Conservation (phyloP, 2,888 invertebrate genomes). For the Holacanthella duospinosa region DNA sequence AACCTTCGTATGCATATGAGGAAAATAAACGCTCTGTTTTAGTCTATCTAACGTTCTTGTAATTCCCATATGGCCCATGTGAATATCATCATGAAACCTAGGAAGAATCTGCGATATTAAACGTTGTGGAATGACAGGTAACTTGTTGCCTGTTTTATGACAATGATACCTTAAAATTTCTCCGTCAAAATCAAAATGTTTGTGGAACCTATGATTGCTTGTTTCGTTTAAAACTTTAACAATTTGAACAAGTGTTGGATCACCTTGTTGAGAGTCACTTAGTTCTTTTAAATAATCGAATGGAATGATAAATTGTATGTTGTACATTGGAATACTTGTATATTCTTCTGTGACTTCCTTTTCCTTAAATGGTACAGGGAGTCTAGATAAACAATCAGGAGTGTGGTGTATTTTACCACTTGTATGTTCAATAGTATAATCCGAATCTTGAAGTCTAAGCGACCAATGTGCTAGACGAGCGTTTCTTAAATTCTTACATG, state of each 20-base stretch:
- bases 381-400: background rate
- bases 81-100: slow-evolving; percentile 21
- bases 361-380: background rate
- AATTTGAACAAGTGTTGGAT: background rate
- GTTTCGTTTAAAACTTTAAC: background rate
- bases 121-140: background rate
- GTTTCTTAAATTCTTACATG: background rate
- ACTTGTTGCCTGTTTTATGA: background rate
- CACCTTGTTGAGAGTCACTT: background rate
- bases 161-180: background rate
- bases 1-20: slow-evolving; percentile 7
- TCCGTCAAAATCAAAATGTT: background rate
- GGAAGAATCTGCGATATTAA: slow-evolving; percentile 10
- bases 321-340: background rate
- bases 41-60: slow-evolving; percentile 9
- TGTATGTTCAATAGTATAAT: background rate
- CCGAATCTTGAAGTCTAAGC: background rate
- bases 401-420: background rate
- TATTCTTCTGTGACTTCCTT: background rate
- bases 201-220: background rate
- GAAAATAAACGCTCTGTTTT: slow-evolving; percentile 11
- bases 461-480: background rate
- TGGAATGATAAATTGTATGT: background rate
- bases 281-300: background rate
- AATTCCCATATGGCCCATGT: slow-evolving; percentile 15